Evolutionary conservation across 53 echinoderm and acorn worm genomes (phyloP), one percentile per base, ranked within the genome.

Genomic region (Holothuria leucospilota): DNA sequence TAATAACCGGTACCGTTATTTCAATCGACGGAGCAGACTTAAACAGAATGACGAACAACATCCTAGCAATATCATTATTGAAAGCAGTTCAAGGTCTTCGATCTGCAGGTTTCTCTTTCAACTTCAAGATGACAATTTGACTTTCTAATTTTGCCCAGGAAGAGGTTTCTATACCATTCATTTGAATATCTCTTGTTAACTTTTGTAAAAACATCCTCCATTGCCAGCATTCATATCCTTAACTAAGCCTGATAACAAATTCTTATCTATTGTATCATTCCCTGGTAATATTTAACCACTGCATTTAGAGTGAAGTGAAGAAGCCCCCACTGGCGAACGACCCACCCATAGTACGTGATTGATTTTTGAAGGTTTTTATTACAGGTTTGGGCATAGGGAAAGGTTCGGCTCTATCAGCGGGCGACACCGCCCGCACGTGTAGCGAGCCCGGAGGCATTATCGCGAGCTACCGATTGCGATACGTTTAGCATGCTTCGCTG

Each of bases 121-220:
- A 46, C 46, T 46, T 46, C 46, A 46, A 46, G 0, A 46, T 38
- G 23, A 40, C 72, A 24, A 72, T 18, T 72, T 72, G 72, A 40
- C 40, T 39, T 72, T 72, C 40, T 39, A 72, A 41, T 72, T 49
- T 28, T 21, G 20, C 65, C 20, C 72, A 72, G 72, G 72, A 40
- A 72, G 41, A 72, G 40, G 28, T 20, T 24, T 18, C 10, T 46
- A 46, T 8, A 64, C 9, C 24, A 64, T 26, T 26, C 24, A 64
- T 64, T 21, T 28, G 30, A 42, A 72, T 49, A 46, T 20, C 42
- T 41, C 41, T 72, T 42, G 72, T 72, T 72, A 72, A 72, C 41
- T 42, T 39, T 72, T 72, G 72, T 72, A 72, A 72, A 42, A 72
- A 72, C 72, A 72, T 72, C 39, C 20, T 72, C 24, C 49, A 72